These are phyloP conservation scores for Artemia sinica DNA, from an alignment of 2,888 invertebrate genomes.

Conservation along the genomic window DNA sequence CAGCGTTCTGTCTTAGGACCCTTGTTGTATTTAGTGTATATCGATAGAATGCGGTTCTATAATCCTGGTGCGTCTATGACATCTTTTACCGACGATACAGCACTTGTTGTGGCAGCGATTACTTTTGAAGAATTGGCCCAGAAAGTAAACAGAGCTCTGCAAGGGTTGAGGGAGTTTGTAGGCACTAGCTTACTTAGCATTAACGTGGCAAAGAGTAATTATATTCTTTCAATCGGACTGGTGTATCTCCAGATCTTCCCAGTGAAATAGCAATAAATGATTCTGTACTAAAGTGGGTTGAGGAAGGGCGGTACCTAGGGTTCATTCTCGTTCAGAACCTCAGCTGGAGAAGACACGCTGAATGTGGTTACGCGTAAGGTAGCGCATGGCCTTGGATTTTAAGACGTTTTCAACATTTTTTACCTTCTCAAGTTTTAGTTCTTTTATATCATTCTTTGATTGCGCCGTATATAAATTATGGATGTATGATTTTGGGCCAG, in stretches of 20 bases:
- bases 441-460: too few species aligned
- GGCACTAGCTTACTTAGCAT: background rate
- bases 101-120: background rate
- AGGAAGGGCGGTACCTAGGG: too few species aligned
- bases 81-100: background rate
- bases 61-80: constrained; percentile 1
- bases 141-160: constrained; percentile 5
- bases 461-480: too few species aligned
- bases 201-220: constrained; percentile 2
- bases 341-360: too few species aligned
- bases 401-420: too few species aligned
- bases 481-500: too few species aligned
- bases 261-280: too few species aligned
- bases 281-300: too few species aligned
- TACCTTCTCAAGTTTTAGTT: too few species aligned
- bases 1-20: background rate
- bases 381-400: too few species aligned
- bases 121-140: background rate
- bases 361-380: too few species aligned
- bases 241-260: background rate
- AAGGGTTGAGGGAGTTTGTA: background rate
- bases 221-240: background rate
- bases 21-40: background rate
- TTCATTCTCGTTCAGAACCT: too few species aligned
- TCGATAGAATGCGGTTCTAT: background rate